Evolutionary conservation across 1,140 invertebrate species (phyloP).

Genomic region (Drosophila erecta): DNA sequence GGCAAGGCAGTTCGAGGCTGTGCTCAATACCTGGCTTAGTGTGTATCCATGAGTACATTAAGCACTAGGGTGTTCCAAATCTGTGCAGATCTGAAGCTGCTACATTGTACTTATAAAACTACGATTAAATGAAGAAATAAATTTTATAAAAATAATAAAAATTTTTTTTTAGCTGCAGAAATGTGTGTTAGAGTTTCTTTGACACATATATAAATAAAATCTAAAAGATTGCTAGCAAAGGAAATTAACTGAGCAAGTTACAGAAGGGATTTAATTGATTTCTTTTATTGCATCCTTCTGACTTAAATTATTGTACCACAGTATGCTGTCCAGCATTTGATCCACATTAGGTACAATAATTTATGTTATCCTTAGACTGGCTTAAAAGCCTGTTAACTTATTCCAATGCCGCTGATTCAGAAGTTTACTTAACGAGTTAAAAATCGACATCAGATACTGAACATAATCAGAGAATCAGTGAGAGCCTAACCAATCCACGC

Average conservation of each 20-base stretch:
- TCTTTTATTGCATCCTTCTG: not conserved
- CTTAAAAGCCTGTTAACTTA: not conserved
- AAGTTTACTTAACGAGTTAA: conserved; percentile 48
- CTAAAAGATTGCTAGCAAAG: too few relatives aligned
- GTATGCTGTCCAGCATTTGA: not conserved
- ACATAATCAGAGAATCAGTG: conserved; percentile 26
- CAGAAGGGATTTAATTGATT: not conserved
- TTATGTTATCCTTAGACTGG: not conserved
- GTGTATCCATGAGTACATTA: not conserved
- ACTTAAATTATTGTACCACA: not conserved
- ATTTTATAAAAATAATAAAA: too few relatives aligned
- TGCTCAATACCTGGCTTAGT: not conserved
- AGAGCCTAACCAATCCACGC: not conserved
- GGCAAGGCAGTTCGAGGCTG: conserved; percentile 1
- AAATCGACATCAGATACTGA: conserved; percentile 17
- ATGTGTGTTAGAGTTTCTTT: too few relatives aligned
- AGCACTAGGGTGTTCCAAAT: not conserved
- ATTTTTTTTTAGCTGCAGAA: too few relatives aligned
- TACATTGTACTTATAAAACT: too few relatives aligned
- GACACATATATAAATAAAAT: not conserved
- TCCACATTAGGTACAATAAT: not conserved
- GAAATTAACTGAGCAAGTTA: not conserved
- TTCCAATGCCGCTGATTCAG: not conserved
- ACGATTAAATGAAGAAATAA: too few relatives aligned
- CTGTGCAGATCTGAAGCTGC: not conserved